Base-by-base conservation (phyloP, 2,797 vertebrate species). In the Eleutherodactylus coqui region DNA sequence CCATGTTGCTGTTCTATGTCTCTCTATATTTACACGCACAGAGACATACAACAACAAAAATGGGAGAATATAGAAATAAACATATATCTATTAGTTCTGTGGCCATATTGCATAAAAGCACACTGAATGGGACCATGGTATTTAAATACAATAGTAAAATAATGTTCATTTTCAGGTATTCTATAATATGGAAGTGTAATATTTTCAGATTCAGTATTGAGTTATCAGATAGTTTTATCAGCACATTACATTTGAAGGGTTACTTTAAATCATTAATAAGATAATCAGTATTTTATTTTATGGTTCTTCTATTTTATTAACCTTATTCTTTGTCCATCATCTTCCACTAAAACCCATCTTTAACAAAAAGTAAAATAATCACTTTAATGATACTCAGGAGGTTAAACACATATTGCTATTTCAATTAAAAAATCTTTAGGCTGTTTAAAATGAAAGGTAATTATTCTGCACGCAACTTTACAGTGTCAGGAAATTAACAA, bases 391-490 rank as follows among this genome's bases (percentile, higher is more conserved):
- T 67, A 80, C 29, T 47, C 19, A 67, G 29, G 45, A 64, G 78
- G 60, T 80, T 80, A 80, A 73, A 80, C 43, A 67, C 41, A 34
- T 80, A 80, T 67, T 64, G 60, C 43, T 62, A 85, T 85, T 85
- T 64, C 84, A 79, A 79, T 85, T 38, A 85, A 72, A 85, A 79
- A 79, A 79, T 85, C 76, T 53, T 51, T 79, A 36, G 38, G 76
- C 36, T 79, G 51, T 79, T 85, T 85, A 85, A 73, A 85, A 70
- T 60, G 58, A 69, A 86, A 83, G 38, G 69, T 27, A 73, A 64
- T 82, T 76, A 75, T 60, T 86, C 36, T 17, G 34, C 36, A 70
- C 13, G 21, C 14, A 41, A 73, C 69, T 43, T 72, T 72, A n/a
- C 69, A 27, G 41, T 43, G 41, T 73, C 69, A 43, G 41, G 24